Evolutionary conservation across 2,888 invertebrate species (phyloP), one percentile per base, ranked within the genome.

Genomic region (Drosophila diplacantha): DNA sequence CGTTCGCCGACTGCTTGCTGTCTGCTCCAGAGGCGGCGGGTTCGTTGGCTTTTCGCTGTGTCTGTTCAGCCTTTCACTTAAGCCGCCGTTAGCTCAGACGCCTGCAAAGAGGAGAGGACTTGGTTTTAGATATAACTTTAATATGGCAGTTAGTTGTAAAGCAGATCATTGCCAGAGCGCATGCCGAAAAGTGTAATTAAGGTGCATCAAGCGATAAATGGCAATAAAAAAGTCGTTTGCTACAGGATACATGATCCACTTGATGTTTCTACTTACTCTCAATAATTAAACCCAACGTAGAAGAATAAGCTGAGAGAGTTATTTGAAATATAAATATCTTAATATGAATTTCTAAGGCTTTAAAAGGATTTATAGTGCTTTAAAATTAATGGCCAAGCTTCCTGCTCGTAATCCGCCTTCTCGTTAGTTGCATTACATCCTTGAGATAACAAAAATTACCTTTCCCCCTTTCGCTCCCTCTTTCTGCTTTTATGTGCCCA

Each of bases 401-500:
- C 31, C 44, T 56, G 38, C n/a, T 32, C 22, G 20, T 26, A 46
- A 54, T 29, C 35, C 3, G 14, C 60, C 20, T 32, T 26, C 60
- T 46, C 46, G 37, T 53, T 70, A 53, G 53, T 50, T 53, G 20
- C 50, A 63, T 69, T 69, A 62, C 14, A 39, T 43, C 43, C 34
- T 66, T 49, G 43, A 50, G 71, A 62, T 66, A 66, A 37, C 63
- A 20, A 18, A 66, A 70, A 66, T 66, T 70, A 70, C 71, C 64
- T 35, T 37, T 24, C 20, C 24, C 26, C 31, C 31, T 39, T 18
- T 12, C 26, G 24, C 16, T 47, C 34, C 22, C 20, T 34, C 20
- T 44, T 37, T 5, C 32, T 18, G 51, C 62, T 52, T 65, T 69
- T 66, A 52, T 66, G 50, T 51, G 65, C 47, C 70, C 70, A 52